Evolutionary conservation across 2,797 vertebrate species (phyloP).

Genomic region (Rhinella marina): DNA sequence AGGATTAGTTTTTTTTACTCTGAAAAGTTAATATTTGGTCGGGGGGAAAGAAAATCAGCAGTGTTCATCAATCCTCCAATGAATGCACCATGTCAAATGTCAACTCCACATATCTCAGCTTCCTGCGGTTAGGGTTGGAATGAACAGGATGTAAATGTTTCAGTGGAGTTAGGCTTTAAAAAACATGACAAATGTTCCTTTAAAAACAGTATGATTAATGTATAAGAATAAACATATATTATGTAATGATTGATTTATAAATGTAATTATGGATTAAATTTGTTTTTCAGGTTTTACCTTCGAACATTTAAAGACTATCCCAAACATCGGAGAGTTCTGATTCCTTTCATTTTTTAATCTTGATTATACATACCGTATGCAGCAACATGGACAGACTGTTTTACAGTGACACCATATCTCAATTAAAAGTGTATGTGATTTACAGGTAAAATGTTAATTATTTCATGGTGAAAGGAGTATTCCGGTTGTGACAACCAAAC

Average conservation of each 20-base stretch:
- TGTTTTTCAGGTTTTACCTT: slow-evolving; percentile 84
- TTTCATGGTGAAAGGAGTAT: no score
- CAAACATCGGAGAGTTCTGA: slow-evolving; percentile 84
- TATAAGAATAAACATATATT: background rate
- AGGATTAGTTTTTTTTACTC: no score
- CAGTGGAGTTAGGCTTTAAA: no score
- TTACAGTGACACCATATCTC: background rate
- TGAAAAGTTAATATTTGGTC: no score
- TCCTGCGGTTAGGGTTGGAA: no score
- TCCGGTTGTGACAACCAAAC: no score
- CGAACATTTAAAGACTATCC: slow-evolving; percentile 87
- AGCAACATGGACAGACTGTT: background rate
- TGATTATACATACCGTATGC: background rate
- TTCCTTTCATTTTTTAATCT: slow-evolving; percentile 88
- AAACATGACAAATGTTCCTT: background rate
- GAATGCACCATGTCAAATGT: no score
- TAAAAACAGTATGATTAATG: background rate
- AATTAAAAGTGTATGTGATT: background rate
- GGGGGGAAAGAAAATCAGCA: no score
- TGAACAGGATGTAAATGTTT: no score
- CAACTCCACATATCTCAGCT: no score
- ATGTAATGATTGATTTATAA: background rate
- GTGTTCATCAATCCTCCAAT: no score
- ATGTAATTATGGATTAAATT: slow-evolving; percentile 19
- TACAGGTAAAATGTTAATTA: no score